A percentile compares a stretch with the other conserved stretches of the same genome.
Evolutionary conservation across 2,797 vertebrate species (phyloP).

Genomic region (Hoplostethus atlanticus): DNA sequence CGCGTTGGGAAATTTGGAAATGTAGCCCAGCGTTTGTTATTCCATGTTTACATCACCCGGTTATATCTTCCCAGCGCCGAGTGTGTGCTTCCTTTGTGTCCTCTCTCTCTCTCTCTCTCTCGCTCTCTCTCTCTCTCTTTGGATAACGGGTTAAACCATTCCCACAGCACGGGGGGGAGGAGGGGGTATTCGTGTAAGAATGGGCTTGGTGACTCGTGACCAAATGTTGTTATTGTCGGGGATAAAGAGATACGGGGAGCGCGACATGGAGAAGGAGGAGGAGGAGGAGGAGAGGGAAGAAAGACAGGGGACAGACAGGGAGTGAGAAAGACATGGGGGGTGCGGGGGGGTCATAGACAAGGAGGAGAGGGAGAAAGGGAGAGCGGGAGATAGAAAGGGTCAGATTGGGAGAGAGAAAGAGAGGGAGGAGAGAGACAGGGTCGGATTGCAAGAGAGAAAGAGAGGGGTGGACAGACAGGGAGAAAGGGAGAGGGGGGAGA

Average conservation of each 20-base stretch:
- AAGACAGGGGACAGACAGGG: neutral
- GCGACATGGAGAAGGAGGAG: slow-evolving; percentile 4
- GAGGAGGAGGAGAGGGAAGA: neutral
- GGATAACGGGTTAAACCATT: slow-evolving; percentile 78
- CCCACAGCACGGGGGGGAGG: slow-evolving; percentile 24
- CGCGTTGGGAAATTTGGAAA: slow-evolving; percentile 42
- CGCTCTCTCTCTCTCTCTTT: slow-evolving; percentile 31
- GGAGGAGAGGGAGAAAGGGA: neutral
- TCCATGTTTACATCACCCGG: slow-evolving; percentile 72
- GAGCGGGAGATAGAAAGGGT: too few relatives aligned
- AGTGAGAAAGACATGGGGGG: neutral
- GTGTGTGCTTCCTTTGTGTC: slow-evolving; percentile 74
- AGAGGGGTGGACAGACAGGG: neutral
- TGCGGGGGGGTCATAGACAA: too few relatives aligned
- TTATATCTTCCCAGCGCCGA: slow-evolving; percentile 23
- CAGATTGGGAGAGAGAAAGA: too few relatives aligned
- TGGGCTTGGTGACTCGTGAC: slow-evolving; percentile 76
- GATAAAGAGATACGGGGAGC: slow-evolving; percentile 42
- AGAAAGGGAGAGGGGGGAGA: neutral
- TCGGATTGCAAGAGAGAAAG: too few relatives aligned
- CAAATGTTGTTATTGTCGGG: slow-evolving; percentile 79
- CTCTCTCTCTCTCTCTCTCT: slow-evolving; percentile 14
- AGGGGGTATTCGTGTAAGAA: slow-evolving; percentile 56
- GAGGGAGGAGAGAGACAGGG: too few relatives aligned
- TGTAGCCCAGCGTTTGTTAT: slow-evolving; percentile 51